Base-by-base conservation (phyloP, 1,140 invertebrate species). In the Zaprionus capensis region DNA sequence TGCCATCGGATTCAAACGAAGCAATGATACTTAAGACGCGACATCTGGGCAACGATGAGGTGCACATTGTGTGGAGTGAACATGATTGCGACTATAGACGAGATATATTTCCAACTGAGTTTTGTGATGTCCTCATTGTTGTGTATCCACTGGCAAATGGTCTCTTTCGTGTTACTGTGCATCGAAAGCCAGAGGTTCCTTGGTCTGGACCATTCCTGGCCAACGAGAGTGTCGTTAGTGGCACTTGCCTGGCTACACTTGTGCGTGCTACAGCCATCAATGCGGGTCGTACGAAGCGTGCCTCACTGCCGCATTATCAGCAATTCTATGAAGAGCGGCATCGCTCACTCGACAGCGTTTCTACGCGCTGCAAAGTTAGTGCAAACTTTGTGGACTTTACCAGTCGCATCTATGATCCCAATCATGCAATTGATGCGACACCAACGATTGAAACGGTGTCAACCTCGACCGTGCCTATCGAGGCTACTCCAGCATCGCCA, bases 21-120 rank as follows among this genome's bases (percentile, higher is more conserved):
- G 96, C 96, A 69, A 95, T 98, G 83, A 94, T 99, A 70, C 97
- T 97, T 90, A 99, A 99, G 96, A 98, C 98, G 17, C 95, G 97
- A 12, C 99, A 99, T 94, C 94, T 99, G 59, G 98, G 98, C 49
- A 99, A 99, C 93, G 99, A 99, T 94, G 99, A 99, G 94, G 98
- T 99, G 41, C 99, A 99, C 91, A 99, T 99, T 72, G 98, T 99
- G n/a, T 99, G 99, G 99, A 99, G 98, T 20, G 99, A 99, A 93
- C 98, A 99, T 93, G 95, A 94, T 92, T 94, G 98, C 62, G 98
- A 99, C 91, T 99, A 99, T 94, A 95, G 98, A 66, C 94, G 99
- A 38, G 98, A 98, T 82, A 99, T 99, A 73, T 97, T 99, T 92
- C 98, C 99, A 20, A 99, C 99, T 14, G 98, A 99, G 94, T 99